Percentiles rank a stretch among this genome's conserved stretches.
These are phyloP conservation scores for Spheniscus humboldti DNA, from an alignment of 2,797 vertebrate species.

Conservation along the genomic window DNA sequence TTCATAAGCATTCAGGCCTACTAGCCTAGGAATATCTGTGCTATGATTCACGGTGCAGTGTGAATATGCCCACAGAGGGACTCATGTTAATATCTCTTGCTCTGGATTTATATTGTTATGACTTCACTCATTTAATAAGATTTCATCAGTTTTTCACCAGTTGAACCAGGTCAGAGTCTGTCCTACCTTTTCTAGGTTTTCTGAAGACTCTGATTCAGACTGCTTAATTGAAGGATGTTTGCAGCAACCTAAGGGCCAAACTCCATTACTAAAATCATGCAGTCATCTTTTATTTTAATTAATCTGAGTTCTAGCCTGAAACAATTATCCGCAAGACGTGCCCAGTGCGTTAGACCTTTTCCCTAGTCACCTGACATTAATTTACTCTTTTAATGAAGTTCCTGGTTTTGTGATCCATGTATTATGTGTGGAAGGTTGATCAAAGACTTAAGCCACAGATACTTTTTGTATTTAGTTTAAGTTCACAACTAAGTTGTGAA, in stretches of 20 bases:
- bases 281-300: slow-evolving; percentile 23
- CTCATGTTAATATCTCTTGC: neutral
- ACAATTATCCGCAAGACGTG: neutral
- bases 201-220: neutral
- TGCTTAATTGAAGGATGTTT: slow-evolving; percentile 10
- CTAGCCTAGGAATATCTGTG: neutral
- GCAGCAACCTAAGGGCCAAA: neutral
- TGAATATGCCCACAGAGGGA: neutral
- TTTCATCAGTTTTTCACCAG: neutral
- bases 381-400: slow-evolving; percentile 37
- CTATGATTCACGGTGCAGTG: neutral
- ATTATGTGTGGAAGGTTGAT: slow-evolving; percentile 40
- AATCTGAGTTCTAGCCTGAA: neutral
- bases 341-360: slow-evolving; percentile 19
- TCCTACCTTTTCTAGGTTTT: neutral
- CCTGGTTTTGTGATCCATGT: neutral
- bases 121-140: neutral
- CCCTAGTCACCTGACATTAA: slow-evolving; percentile 48
- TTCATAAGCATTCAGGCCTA: neutral
- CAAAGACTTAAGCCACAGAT: slow-evolving; percentile 1
- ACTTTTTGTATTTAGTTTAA: neutral
- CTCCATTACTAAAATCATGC: neutral
- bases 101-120: neutral
- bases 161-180: neutral
- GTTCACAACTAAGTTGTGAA: neutral